Evolutionary conservation across 2,888 invertebrate species (phyloP).

Genomic region (Margaritifera margaritifera): DNA sequence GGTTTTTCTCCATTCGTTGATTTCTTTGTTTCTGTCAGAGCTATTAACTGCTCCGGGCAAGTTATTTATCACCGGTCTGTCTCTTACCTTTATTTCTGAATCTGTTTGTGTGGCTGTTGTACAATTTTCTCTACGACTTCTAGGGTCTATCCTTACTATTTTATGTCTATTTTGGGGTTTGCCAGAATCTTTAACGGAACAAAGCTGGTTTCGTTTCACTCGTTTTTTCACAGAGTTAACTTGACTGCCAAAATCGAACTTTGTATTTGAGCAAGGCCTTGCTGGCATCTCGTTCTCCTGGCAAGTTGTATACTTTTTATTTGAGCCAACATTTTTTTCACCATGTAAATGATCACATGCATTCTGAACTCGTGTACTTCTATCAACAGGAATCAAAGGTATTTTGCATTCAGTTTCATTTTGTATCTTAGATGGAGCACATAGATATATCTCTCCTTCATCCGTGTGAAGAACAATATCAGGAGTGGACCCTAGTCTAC

Average conservation of each 20-base stretch:
- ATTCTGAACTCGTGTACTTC: too few relatives aligned
- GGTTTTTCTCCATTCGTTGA: conserved; percentile 51
- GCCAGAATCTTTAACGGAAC: too few relatives aligned
- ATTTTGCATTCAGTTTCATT: too few relatives aligned
- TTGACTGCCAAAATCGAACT: too few relatives aligned
- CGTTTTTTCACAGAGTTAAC: too few relatives aligned
- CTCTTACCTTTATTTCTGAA: conserved; percentile 2
- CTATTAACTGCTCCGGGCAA: conserved; percentile 22
- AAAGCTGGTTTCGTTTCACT: too few relatives aligned
- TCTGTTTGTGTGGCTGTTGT: conserved; percentile 24
- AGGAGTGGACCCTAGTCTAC: conserved; percentile 22
- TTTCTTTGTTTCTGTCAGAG: conserved; percentile 35
- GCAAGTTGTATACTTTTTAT: too few relatives aligned
- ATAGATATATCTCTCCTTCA: conserved; percentile 30
- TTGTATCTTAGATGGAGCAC: conserved; percentile 8
- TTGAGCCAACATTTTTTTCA: too few relatives aligned
- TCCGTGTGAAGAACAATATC: conserved; percentile 38
- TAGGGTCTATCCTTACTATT: neutral
- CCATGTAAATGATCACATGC: too few relatives aligned
- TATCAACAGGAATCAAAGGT: too few relatives aligned
- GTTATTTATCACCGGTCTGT: conserved; percentile 4
- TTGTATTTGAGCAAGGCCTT: too few relatives aligned
- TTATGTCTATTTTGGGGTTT: conserved; percentile 1
- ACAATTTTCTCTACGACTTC: conserved; percentile 1
- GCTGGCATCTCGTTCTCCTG: too few relatives aligned